Evolutionary conservation across 2,888 invertebrate species (phyloP), one percentile per base, ranked within the genome.

Genomic region (Gandaritis pyraliata): DNA sequence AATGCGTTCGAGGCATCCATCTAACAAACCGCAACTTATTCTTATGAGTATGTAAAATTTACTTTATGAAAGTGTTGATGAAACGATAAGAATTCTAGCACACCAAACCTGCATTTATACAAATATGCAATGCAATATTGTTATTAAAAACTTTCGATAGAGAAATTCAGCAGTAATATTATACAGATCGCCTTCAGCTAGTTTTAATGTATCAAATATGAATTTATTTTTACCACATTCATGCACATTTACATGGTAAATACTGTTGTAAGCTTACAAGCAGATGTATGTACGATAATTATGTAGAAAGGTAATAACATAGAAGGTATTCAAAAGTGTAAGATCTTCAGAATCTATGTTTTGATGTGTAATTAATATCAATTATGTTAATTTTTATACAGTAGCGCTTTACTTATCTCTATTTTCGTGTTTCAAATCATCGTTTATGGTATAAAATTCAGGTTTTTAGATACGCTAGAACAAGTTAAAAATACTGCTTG

Each of bases 301-400:
- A 59, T 52, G 52, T 48, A 48, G 63, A 64, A 59, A 64, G 56
- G 15, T 64, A 64, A 64, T 64, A 52, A 64, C 52, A 64, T 43
- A 39, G 52, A 39, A 16, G 13, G 38, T 48, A 36, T 45, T 41
- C 8, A 56, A 48, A 56, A 52, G 64, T 56, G 64, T 59, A 64
- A 59, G 12, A 64, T 59, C 59, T 56, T 46, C 30, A n/a, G 59
- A 60, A 64, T 60, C 59, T 55, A 36, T 63, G 58, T 63, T 63
- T 58, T 51, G 52, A 56, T 12, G 56, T 59, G 59, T 59, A 59
- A 64, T 64, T 64, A 64, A 64, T 64, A 64, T 59, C 59, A 49
- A 64, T 64, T 64, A 64, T 59, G 59, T 38, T n/a, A 64, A 64
- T 60, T 59, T 56, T 48, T 56, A 63, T 51, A 15, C 59, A 60